A percentile compares a stretch with the other conserved stretches of the same genome.
These are phyloP conservation scores for Meloe dianella DNA, from an alignment of 2,888 invertebrate species.

Conservation along the genomic window DNA sequence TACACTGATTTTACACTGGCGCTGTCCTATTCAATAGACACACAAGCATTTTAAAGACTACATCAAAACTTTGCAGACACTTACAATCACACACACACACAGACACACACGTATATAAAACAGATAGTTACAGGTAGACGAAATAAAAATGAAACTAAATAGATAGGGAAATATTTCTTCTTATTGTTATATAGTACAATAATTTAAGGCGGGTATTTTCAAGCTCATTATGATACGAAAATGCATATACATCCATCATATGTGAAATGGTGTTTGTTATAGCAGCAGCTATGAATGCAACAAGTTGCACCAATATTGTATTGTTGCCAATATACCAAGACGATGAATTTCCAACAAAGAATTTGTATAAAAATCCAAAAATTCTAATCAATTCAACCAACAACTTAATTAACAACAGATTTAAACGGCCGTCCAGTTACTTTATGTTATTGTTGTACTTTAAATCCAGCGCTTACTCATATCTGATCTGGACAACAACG, in stretches of 20 bases:
- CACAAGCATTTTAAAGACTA: conserved; percentile 21
- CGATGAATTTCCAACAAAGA: neutral
- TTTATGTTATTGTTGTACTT: neutral
- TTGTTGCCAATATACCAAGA: conserved; percentile 18
- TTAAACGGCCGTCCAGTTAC: neutral
- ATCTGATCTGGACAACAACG: neutral
- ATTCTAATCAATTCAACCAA: neutral
- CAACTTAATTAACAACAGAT: neutral
- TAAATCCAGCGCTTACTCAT: neutral
- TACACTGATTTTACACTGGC: conserved; percentile 55
- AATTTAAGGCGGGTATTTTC: conserved; percentile 37
- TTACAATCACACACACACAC: conserved; percentile 3
- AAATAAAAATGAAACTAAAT: conserved; percentile 21
- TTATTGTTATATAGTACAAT: too few relatives aligned
- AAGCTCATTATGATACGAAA: conserved; percentile 43
- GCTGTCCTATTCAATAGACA: conserved; percentile 37
- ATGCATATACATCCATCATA: conserved; percentile 43
- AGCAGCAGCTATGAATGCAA: conserved; percentile 24
- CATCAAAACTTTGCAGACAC: neutral
- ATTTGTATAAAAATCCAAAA: too few relatives aligned
- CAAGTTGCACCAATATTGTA: conserved; percentile 31
- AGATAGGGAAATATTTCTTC: conserved; percentile 2
- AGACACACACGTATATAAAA: conserved; percentile 1
- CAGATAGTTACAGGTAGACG: conserved; percentile 33
- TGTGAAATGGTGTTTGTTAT: conserved; percentile 1